A percentile compares a stretch with the other conserved stretches of the same genome.
phyloP scores from a whole-genome alignment of 2,113 vertebrate species.

The Poeciliopsis prolifica region DNA sequence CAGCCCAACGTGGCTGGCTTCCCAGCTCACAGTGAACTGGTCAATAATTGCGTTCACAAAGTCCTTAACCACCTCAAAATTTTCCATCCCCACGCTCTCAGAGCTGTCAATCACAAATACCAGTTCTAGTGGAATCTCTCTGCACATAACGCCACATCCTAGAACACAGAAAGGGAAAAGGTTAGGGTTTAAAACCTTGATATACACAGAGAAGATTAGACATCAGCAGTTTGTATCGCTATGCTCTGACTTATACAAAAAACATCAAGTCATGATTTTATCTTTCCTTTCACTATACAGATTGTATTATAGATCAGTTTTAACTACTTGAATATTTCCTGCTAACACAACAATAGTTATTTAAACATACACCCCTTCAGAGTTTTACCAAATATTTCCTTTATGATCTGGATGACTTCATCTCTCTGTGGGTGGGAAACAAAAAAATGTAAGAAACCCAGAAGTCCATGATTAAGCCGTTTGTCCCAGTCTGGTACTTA shows the following conservation, averaged over 20 bases:
- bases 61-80: constrained; percentile 86
- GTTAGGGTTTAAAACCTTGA: background rate
- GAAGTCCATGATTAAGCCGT: background rate
- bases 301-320: background rate
- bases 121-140: constrained; percentile 83
- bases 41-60: constrained; percentile 85
- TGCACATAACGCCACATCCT: constrained; percentile 88
- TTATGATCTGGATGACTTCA: constrained; percentile 87
- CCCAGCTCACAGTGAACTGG: constrained; percentile 58
- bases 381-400: constrained; percentile 87
- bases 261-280: background rate
- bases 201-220: background rate
- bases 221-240: background rate
- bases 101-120: constrained; percentile 92
- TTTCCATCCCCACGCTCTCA: constrained; percentile 86
- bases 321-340: background rate
- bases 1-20: constrained; percentile 78
- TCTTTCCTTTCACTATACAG: background rate
- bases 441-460: background rate
- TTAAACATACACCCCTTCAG: background rate
- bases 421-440: constrained; percentile 79
- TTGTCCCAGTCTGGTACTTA: constrained; percentile 71
- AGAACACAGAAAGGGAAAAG: background rate
- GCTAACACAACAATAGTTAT: background rate
- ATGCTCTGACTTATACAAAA: background rate